Evolutionary conservation across 2,888 invertebrate species (phyloP).

Genomic region (Mamestra brassicae): DNA sequence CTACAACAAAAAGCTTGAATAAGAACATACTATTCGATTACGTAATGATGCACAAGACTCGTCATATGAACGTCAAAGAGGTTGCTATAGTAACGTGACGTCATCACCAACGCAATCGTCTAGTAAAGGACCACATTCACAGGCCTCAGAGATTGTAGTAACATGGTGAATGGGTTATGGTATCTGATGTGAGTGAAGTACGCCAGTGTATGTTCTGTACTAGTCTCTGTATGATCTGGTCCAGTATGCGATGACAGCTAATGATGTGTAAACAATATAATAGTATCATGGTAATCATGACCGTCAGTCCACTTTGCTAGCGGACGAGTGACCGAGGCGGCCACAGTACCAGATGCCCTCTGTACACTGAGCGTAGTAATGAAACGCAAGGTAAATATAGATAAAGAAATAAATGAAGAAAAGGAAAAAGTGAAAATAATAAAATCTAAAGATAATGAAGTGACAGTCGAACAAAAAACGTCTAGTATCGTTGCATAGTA

Average conservation of each 20-base stretch:
- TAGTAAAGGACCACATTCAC: slow-evolving; percentile 85
- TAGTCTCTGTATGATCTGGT: slow-evolving; percentile 86
- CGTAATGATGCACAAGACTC: slow-evolving; percentile 61
- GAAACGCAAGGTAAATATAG: slow-evolving; percentile 80
- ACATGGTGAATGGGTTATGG: slow-evolving; percentile 88
- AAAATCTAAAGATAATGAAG: slow-evolving; percentile 87
- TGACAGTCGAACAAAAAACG: slow-evolving; percentile 88
- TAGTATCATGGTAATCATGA: slow-evolving; percentile 69
- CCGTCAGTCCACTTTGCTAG: slow-evolving; percentile 65
- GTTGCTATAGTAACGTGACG: slow-evolving; percentile 46
- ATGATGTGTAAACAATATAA: slow-evolving; percentile 80
- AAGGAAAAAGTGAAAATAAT: slow-evolving; percentile 85
- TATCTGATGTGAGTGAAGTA: slow-evolving; percentile 89
- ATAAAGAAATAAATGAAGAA: slow-evolving; percentile 80
- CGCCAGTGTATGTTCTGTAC: slow-evolving; percentile 88
- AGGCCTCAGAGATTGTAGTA: slow-evolving; percentile 82
- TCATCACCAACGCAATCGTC: slow-evolving; percentile 78
- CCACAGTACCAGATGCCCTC: slow-evolving; percentile 76
- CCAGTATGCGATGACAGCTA: slow-evolving; percentile 86
- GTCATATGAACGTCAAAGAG: slow-evolving; percentile 40
- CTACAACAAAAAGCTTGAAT: slow-evolving; percentile 82
- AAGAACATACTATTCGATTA: slow-evolving; percentile 81
- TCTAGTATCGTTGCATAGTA: slow-evolving; percentile 89
- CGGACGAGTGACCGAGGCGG: slow-evolving; percentile 75
- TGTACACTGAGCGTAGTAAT: slow-evolving; percentile 86